Evolutionary conservation across 2,113 vertebrate species (phyloP).

Genomic region (Taxidea taxus): DNA sequence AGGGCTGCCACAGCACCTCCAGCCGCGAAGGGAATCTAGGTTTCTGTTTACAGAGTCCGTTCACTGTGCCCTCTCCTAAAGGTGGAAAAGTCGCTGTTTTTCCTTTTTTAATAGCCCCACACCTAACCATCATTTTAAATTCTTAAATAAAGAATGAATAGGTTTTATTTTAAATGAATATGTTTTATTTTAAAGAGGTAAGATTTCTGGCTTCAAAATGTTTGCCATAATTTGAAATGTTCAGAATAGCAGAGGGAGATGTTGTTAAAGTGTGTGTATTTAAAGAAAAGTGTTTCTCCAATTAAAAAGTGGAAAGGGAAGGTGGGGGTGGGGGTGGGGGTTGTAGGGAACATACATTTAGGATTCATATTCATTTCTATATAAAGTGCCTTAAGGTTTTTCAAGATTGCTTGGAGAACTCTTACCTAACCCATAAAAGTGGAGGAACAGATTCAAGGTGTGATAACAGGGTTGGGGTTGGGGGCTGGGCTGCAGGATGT

Average conservation of each 20-base stretch:
- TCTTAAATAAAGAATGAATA: not conserved
- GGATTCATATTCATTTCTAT: not conserved
- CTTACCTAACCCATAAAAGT: not conserved
- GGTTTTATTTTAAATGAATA: not conserved
- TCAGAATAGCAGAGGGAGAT: not conserved
- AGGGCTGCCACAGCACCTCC: not conserved
- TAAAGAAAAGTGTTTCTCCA: not conserved
- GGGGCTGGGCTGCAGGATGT: not conserved
- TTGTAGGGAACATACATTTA: not conserved
- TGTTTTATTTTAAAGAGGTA: not conserved
- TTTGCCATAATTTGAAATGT: not conserved
- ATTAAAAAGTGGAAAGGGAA: not conserved
- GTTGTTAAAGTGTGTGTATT: not conserved
- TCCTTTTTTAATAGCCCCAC: not conserved
- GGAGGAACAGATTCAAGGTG: not conserved
- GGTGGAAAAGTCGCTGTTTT: not conserved
- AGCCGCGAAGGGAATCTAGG: not conserved
- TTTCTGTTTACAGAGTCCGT: conserved; percentile 31
- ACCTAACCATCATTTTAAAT: not conserved
- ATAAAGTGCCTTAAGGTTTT: not conserved
- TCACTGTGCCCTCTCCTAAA: not conserved
- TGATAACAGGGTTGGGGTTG: not conserved
- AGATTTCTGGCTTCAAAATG: not conserved
- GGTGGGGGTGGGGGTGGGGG: not conserved
- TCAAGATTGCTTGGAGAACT: not conserved